A percentile compares a stretch with the other conserved stretches of the same genome.
phyloP scores from a whole-genome alignment of 2,797 vertebrate species.

The Ciconia nigra region DNA sequence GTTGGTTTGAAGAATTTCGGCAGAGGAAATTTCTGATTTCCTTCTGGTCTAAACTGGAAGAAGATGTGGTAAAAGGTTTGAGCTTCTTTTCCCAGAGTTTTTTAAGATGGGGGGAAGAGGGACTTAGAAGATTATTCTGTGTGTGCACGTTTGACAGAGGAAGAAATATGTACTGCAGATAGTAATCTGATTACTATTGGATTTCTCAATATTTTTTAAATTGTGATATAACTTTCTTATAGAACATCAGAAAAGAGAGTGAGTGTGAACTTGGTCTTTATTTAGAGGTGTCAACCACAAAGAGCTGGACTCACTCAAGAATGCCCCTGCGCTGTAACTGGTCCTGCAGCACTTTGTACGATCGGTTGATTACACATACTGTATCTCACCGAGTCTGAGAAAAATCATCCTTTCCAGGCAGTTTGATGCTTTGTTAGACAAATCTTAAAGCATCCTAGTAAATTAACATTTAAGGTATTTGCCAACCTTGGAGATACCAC shows the following conservation, averaged over 20 bases:
- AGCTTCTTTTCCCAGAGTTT: background rate
- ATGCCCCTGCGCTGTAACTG: background rate
- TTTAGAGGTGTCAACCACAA: conserved; percentile 24
- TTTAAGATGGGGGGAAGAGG: background rate
- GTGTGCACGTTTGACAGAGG: background rate
- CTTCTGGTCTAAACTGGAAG: conserved; percentile 21
- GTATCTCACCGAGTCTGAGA: background rate
- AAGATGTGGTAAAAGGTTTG: conserved; percentile 5
- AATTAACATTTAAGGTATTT: no score
- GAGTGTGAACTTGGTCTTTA: conserved; percentile 4
- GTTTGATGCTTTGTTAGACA: background rate
- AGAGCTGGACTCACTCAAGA: background rate
- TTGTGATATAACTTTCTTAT: background rate
- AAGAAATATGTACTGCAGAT: background rate
- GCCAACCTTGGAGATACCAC: background rate
- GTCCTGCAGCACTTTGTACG: background rate
- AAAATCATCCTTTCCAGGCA: background rate
- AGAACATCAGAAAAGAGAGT: background rate
- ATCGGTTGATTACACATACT: background rate
- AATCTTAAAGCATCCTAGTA: background rate
- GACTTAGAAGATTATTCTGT: background rate
- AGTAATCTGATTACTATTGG: background rate
- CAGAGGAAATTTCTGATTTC: conserved; percentile 42
- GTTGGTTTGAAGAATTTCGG: background rate
- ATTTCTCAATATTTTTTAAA: background rate